Conservation (phyloP, 2,888 invertebrate species). For the Acleris emargana region DNA sequence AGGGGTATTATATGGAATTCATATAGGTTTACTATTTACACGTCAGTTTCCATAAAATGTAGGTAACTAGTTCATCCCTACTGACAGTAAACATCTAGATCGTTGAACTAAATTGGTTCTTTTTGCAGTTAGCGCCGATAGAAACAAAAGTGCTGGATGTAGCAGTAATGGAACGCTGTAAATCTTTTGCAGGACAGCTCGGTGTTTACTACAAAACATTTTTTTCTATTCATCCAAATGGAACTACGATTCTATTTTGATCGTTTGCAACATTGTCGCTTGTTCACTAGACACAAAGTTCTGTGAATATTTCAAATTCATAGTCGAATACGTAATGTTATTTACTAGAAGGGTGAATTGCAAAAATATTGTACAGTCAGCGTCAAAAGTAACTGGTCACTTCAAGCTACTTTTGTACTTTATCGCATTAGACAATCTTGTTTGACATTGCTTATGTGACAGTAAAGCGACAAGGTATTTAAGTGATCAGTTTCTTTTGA, state of each 20-base stretch:
- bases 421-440: no score
- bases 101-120: constrained; percentile 23
- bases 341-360: no score
- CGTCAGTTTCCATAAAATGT: no score
- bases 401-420: no score
- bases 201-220: constrained; percentile 65
- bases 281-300: not conserved
- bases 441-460: no score
- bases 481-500: no score
- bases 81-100: constrained; percentile 5
- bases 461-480: no score
- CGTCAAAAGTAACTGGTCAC: no score
- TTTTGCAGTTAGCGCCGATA: constrained; percentile 30
- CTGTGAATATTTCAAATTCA: not conserved
- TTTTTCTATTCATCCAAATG: constrained; percentile 66
- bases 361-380: no score
- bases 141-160: constrained; percentile 40
- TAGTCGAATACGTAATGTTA: not conserved
- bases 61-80: not conserved
- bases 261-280: constrained; percentile 62
- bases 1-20: no score
- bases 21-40: no score
- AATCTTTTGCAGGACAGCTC: constrained; percentile 74
- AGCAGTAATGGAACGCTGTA: constrained; percentile 73
- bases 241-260: constrained; percentile 71